Base-by-base conservation (phyloP, 1,140 invertebrate species). In the Asobara japonica region DNA sequence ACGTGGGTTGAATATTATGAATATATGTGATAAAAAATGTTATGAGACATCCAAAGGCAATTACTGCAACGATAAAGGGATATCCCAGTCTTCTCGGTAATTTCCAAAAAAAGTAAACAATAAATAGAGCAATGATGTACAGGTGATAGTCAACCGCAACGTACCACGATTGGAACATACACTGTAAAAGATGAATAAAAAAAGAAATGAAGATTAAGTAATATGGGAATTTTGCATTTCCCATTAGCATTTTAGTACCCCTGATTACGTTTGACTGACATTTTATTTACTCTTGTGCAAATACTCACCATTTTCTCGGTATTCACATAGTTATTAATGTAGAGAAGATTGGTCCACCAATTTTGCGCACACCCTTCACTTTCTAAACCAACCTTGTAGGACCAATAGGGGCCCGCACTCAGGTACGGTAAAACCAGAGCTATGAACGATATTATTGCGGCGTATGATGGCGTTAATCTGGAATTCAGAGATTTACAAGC, bases 271-370 rank as follows among this genome's bases (percentile, higher is more conserved):
- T 45, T 18, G 41, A 45, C 41, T 45, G 41, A 45, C 11, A 45
- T 45, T 45, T 45, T 45, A 45, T 45, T 45, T 16, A 45, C 10
- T 45, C 11, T 73, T 27, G 13, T 61, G 41, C 30, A 67, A 45
- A 45, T n/a, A 16, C 74, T 75, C 72, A 85, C 84, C 75, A 83
- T 65, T 45, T 76, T 69, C 13, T 86, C 77, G 0, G 74, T 74
- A 6, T 83, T 73, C 11, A 89, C 76, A n/a, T 90, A 86, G 76
- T 91, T 91, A 76, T 89, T 90, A 18, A 91, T 78, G 73, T 89
- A 90, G 0, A 91, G 77, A 0, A 91, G 29, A 79, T 90, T 90
- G 0, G 83, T 81, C 90, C 90, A 91, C 90, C 90, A 90, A 71
- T 88, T 86, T n/a, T 79, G 77, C 33, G 78, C 73, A 72, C 89